phyloP scores from a whole-genome alignment of 1,140 invertebrate genomes.

The Cyphomyrmex costatus region DNA sequence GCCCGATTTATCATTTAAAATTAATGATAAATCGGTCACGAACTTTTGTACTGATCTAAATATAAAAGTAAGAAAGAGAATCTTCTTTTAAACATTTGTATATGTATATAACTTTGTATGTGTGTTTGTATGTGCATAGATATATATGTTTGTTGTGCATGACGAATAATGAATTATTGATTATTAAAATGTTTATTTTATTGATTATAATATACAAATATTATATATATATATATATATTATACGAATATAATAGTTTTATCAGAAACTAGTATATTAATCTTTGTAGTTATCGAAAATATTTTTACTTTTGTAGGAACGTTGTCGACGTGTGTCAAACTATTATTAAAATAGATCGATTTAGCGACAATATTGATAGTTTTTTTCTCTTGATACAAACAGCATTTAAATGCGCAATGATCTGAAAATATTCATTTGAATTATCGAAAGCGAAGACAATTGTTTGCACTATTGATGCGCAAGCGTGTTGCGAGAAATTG shows the following conservation, averaged over 20 bases:
- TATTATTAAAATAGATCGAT: neutral
- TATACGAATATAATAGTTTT: neutral
- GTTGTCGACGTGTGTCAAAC: neutral
- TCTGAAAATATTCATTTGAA: neutral
- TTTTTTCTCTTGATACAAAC: neutral
- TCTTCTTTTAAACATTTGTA: constrained; percentile 14
- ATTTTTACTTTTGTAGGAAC: neutral
- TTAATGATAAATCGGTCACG: too few species aligned
- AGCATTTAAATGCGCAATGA: neutral
- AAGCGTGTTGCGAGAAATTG: neutral
- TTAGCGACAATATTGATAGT: neutral
- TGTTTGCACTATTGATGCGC: neutral
- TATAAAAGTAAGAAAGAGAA: too few species aligned
- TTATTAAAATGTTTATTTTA: neutral
- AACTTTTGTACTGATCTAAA: too few species aligned
- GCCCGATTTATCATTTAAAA: too few species aligned
- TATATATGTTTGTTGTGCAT: too few species aligned
- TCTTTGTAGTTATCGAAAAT: neutral
- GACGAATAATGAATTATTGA: neutral
- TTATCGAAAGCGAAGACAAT: neutral
- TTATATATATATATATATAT: neutral
- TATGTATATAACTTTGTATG: too few species aligned
- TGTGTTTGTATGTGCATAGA: too few species aligned
- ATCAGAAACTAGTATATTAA: neutral
- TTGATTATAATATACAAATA: neutral